Conservation (phyloP, 2,797 vertebrate genomes). For the Podarcis lilfordi region DNA sequence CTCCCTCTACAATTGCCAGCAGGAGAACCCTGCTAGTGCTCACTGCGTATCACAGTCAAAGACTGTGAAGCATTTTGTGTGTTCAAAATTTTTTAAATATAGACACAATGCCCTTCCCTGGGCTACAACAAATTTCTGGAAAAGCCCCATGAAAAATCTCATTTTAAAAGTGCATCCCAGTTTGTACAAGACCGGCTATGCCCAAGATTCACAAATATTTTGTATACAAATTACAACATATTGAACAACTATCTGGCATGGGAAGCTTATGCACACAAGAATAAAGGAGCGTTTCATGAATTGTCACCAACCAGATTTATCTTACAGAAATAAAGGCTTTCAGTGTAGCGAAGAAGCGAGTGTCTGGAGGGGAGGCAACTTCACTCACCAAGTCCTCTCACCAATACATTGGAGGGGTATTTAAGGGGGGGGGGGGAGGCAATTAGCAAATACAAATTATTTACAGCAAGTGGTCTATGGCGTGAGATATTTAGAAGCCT, state of each 20-base stretch:
- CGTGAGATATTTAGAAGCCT: neutral
- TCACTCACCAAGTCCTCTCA: neutral
- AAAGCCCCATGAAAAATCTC: slow-evolving; percentile 11
- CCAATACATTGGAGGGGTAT: neutral
- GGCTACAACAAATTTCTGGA: neutral
- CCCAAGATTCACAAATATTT: neutral
- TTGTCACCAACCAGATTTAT: neutral
- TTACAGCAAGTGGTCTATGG: neutral
- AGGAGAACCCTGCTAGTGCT: neutral
- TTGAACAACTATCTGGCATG: slow-evolving; percentile 6
- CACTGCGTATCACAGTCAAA: neutral
- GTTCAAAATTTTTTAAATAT: too few species aligned
- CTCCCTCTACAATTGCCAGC: neutral
- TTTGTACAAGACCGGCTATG: neutral
- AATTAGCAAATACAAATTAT: slow-evolving; percentile 3
- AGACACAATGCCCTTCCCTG: neutral
- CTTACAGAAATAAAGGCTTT: neutral
- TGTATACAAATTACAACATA: neutral
- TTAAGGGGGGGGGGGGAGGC: neutral
- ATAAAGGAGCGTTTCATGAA: neutral
- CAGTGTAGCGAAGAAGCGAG: neutral
- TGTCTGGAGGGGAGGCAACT: neutral
- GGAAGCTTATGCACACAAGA: neutral
- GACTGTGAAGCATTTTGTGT: neutral
- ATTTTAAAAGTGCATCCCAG: slow-evolving; percentile 12